A percentile compares a stretch with the other conserved stretches of the same genome.
phyloP scores from a whole-genome alignment of 2,113 vertebrate genomes.

The Tenebrosternarchus preto region DNA sequence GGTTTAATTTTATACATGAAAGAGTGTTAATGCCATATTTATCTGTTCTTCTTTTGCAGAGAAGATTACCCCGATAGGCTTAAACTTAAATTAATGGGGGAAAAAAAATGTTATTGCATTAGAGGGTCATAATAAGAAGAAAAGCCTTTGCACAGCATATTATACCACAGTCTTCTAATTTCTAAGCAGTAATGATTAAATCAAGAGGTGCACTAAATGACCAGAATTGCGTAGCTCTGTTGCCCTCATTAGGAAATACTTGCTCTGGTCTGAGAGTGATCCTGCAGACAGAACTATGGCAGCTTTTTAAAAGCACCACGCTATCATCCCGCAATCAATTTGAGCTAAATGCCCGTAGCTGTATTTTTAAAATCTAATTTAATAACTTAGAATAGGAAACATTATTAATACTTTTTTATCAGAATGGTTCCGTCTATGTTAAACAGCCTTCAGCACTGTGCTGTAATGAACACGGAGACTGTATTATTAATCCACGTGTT shows the following conservation, averaged over 20 bases:
- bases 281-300: constrained; percentile 52
- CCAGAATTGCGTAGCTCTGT: constrained; percentile 67
- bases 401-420: constrained; percentile 99
- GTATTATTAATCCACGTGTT: constrained; percentile 96
- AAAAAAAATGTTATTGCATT: constrained; percentile 63
- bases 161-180: constrained; percentile 69
- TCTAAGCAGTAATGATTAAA: constrained; percentile 74
- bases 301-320: constrained; percentile 87
- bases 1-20: constrained; percentile 70
- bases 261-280: constrained; percentile 65
- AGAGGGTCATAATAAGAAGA: constrained; percentile 65
- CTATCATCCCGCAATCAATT: constrained; percentile 98
- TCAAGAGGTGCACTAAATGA: constrained; percentile 74
- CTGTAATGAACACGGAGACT: constrained; percentile 95
- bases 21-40: constrained; percentile 67
- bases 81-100: constrained; percentile 67
- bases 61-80: constrained; percentile 71
- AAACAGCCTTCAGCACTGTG: constrained; percentile 98
- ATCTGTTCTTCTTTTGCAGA: constrained; percentile 65
- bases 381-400: constrained; percentile 99
- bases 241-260: constrained; percentile 72
- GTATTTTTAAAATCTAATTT: constrained; percentile 99
- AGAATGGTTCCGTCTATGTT: constrained; percentile 94
- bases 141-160: constrained; percentile 55
- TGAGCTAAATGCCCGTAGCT: constrained; percentile 94